Percentiles rank a stretch among this genome's conserved stretches.
These are phyloP conservation scores for Chondrilla cf. caribensis DNA, from an alignment of 37 sponge, comb jelly and placozoan species.

Conservation along the genomic window DNA sequence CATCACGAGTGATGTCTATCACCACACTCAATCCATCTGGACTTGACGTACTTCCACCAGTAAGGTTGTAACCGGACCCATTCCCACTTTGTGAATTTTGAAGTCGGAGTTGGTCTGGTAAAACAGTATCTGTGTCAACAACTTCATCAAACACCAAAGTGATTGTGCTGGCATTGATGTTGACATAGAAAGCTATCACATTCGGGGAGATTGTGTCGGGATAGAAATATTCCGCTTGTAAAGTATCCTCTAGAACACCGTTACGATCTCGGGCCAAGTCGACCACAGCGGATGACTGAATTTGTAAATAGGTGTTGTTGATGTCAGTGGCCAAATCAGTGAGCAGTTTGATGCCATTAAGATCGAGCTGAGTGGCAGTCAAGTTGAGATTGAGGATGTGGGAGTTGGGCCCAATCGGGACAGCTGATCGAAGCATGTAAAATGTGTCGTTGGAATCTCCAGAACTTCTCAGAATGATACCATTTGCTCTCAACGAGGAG, in stretches of 20 bases:
- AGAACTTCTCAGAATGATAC: constrained; percentile 34
- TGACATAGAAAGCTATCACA: constrained; percentile 55
- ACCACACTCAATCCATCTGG: constrained; percentile 53
- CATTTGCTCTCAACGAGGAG: constrained; percentile 21
- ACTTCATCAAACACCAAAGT: constrained; percentile 79
- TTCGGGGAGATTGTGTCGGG: constrained; percentile 60
- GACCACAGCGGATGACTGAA: constrained; percentile 45
- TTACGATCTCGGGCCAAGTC: constrained; percentile 60
- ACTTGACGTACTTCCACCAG: constrained; percentile 64
- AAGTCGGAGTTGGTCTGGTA: constrained; percentile 15
- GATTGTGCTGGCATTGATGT: constrained; percentile 65
- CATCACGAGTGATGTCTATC: constrained; percentile 66
- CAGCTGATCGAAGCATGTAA: constrained; percentile 22
- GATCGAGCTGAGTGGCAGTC: constrained; percentile 63
- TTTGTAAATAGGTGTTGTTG: constrained; percentile 51
- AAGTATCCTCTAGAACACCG: constrained; percentile 23
- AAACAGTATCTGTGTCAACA: constrained; percentile 58
- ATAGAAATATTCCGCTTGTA: constrained; percentile 37
- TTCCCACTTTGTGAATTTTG: neutral
- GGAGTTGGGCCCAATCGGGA: constrained; percentile 68
- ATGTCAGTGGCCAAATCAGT: constrained; percentile 54
- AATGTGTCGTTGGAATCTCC: neutral
- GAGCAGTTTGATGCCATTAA: constrained; percentile 67
- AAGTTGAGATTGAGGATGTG: constrained; percentile 63
- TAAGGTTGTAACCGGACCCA: constrained; percentile 25